phyloP scores from a whole-genome alignment of 2,797 vertebrate genomes.

The Agapornis canus region DNA sequence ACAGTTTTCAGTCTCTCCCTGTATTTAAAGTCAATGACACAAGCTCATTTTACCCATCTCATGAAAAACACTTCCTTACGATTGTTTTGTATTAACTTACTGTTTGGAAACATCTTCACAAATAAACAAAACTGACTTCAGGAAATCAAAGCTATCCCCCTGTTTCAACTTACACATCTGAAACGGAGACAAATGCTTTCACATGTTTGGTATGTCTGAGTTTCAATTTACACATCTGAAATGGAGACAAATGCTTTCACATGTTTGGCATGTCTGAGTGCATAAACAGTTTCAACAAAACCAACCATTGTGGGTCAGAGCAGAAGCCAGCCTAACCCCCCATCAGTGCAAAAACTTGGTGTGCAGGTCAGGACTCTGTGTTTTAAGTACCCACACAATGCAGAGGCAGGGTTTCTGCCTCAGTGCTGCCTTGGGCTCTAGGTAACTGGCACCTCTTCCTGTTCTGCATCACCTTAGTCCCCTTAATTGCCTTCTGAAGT shows the following conservation, averaged over 20 bases:
- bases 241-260: neutral
- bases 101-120: neutral
- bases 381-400: neutral
- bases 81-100: neutral
- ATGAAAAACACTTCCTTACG: neutral
- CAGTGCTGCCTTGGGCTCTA: neutral
- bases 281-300: neutral
- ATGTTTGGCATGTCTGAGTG: accelerated
- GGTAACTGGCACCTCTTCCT: neutral
- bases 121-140: neutral
- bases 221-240: neutral
- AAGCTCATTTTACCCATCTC: neutral
- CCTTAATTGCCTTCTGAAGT: neutral
- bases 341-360: accelerated
- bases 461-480: neutral
- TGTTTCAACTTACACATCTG: neutral
- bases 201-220: neutral
- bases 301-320: accelerated
- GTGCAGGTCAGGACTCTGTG: accelerated
- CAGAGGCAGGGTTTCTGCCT: neutral
- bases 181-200: neutral
- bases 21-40: neutral
- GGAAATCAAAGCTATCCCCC: neutral
- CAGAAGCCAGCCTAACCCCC: neutral
- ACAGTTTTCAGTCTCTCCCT: neutral